Evolutionary conservation across 1,140 invertebrate genomes (phyloP).

Genomic region (Papilio helenus): DNA sequence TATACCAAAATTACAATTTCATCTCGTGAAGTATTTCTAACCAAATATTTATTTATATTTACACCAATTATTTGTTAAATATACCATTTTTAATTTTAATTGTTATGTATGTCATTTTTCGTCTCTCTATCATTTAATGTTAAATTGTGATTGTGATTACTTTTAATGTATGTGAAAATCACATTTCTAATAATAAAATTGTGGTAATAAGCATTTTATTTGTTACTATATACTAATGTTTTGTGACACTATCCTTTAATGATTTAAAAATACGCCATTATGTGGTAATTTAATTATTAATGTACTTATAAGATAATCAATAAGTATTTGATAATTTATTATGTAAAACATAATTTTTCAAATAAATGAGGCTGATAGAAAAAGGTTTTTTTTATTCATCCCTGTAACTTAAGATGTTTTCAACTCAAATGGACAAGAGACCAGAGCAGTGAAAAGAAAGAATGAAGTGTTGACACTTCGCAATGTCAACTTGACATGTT

Average conservation of each 20-base stretch:
- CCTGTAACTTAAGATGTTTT: not conserved
- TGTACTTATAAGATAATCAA: slow-evolving; percentile 33
- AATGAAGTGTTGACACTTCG: not conserved
- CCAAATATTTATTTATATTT: slow-evolving; percentile 50
- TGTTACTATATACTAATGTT: not conserved
- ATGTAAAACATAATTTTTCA: slow-evolving; percentile 37
- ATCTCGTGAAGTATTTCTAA: slow-evolving; percentile 51
- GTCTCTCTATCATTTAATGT: not conserved
- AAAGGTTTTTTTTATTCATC: slow-evolving; percentile 31
- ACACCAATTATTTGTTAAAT: slow-evolving; percentile 38
- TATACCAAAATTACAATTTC: slow-evolving; percentile 45
- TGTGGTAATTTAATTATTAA: slow-evolving; percentile 5
- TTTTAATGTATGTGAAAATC: slow-evolving; percentile 5
- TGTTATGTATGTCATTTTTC: slow-evolving; percentile 22
- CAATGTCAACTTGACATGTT: not conserved
- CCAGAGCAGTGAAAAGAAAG: not conserved
- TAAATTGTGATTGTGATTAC: slow-evolving; percentile 35
- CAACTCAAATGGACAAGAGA: not conserved
- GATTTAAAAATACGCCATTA: not conserved
- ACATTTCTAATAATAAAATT: not conserved
- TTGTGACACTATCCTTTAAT: not conserved
- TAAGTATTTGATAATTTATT: slow-evolving; percentile 23
- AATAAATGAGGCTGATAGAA: slow-evolving; percentile 54
- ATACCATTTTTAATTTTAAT: slow-evolving; percentile 17
- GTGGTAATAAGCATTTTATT: slow-evolving; percentile 5